Percentiles rank a stretch among this genome's conserved stretches.
Evolutionary conservation across 2,888 invertebrate genomes (phyloP).

Genomic region (Xestia ashworthii): DNA sequence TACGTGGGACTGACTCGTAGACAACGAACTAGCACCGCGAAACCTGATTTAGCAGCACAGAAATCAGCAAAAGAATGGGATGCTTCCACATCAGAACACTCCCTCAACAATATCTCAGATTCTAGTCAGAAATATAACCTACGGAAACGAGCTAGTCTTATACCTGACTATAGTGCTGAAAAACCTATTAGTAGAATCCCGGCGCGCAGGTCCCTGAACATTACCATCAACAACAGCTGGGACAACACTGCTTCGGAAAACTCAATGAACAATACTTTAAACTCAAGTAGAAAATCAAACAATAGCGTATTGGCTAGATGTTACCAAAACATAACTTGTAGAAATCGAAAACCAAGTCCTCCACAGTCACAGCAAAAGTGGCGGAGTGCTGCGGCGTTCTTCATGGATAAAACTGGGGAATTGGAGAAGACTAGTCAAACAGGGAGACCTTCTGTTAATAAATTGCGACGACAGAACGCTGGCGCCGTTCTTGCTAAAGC

Average conservation of each 20-base stretch:
- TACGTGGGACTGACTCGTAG: constrained; percentile 88
- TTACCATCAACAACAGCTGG: constrained; percentile 79
- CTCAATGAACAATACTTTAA: constrained; percentile 78
- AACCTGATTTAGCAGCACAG: constrained; percentile 75
- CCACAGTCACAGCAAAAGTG: constrained; percentile 84
- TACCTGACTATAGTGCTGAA: constrained; percentile 79
- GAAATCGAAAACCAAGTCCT: constrained; percentile 75
- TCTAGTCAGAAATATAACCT: constrained; percentile 80
- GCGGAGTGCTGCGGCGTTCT: constrained; percentile 90
- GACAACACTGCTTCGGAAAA: constrained; percentile 79
- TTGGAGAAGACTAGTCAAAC: constrained; percentile 85
- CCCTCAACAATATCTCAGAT: constrained; percentile 76
- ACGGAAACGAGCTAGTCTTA: constrained; percentile 82
- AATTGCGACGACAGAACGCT: constrained; percentile 93
- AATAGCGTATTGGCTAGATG: constrained; percentile 72
- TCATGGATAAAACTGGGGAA: constrained; percentile 88
- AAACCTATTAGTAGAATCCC: constrained; percentile 80
- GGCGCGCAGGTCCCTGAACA: constrained; percentile 82
- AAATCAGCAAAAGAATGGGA: constrained; percentile 80
- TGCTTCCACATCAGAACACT: constrained; percentile 77
- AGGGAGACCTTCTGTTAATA: constrained; percentile 93
- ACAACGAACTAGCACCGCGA: constrained; percentile 81
- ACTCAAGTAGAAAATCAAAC: constrained; percentile 76
- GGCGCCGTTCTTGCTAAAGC: constrained; percentile 96
- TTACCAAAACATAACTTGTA: constrained; percentile 76